Percentiles rank a stretch among this genome's conserved stretches.
phyloP scores from a whole-genome alignment of 2,888 invertebrate species.

The Synergus japonicus region DNA sequence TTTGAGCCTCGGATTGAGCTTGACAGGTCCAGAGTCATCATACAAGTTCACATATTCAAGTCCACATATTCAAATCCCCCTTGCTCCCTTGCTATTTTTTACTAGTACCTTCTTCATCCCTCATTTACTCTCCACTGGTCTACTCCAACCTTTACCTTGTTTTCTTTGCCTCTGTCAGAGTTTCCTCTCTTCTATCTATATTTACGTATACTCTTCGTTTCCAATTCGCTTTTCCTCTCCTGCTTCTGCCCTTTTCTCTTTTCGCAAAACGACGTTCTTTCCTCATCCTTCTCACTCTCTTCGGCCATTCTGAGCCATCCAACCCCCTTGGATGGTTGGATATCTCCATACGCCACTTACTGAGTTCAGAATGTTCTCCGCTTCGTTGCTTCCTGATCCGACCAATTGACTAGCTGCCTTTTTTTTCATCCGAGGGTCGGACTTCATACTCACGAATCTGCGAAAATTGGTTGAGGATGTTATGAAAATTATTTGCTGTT shows the following conservation, averaged over 20 bases:
- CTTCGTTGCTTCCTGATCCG: conserved; percentile 56
- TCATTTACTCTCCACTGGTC: conserved; percentile 41
- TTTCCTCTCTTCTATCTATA: conserved; percentile 32
- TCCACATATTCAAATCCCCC: conserved; percentile 57
- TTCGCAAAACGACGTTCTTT: conserved; percentile 39
- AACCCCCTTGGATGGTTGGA: conserved; percentile 60
- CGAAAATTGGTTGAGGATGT: background rate
- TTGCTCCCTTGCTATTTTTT: conserved; percentile 52
- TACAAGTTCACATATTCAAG: conserved; percentile 46
- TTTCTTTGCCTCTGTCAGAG: conserved; percentile 22
- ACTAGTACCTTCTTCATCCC: conserved; percentile 18
- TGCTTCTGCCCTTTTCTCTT: background rate
- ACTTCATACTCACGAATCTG: background rate
- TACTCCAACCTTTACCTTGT: conserved; percentile 13
- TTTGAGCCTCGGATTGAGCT: conserved; percentile 41
- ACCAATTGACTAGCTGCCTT: background rate
- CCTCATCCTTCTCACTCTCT: conserved; percentile 52
- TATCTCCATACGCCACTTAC: conserved; percentile 73
- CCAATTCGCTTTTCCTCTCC: conserved; percentile 21
- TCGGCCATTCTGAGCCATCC: conserved; percentile 57
- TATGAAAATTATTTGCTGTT: background rate
- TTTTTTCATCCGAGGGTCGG: background rate
- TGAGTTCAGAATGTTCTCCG: conserved; percentile 71
- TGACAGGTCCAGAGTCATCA: conserved; percentile 58
- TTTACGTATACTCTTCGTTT: background rate